phyloP scores from a whole-genome alignment of 64 coral and sea anemone genomes.

The Porites australiensis region DNA sequence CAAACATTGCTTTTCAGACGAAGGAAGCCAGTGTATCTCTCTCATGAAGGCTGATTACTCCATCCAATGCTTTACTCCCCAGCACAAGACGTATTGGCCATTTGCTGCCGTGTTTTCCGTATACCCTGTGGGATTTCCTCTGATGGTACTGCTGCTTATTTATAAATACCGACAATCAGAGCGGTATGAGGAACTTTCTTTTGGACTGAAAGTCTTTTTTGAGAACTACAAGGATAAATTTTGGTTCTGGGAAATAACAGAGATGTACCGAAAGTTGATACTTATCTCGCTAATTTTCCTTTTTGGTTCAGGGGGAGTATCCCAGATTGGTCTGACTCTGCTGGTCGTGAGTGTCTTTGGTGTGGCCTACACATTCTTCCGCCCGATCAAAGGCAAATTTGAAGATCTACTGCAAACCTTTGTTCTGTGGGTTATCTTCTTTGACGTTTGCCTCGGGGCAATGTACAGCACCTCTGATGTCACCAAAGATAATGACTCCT shows the following conservation, averaged over 20 bases:
- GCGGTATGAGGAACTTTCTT: neutral
- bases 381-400: neutral
- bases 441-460: neutral
- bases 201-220: neutral
- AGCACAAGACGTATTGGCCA: constrained; percentile 47
- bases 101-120: constrained; percentile 45
- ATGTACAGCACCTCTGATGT: neutral
- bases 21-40: neutral
- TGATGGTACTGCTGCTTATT: constrained; percentile 61
- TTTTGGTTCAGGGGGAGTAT: neutral
- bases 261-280: neutral
- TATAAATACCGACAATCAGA: constrained; percentile 39
- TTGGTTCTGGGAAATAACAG: neutral
- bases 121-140: constrained; percentile 80
- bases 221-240: neutral
- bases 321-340: neutral
- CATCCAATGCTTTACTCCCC: neutral
- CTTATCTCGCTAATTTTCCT: neutral
- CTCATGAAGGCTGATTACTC: neutral
- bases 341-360: neutral
- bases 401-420: too few species aligned
- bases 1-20: neutral
- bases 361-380: neutral
- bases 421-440: too few species aligned
- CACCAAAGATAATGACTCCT: neutral